Base-by-base conservation (phyloP, 92 coral and sea anemone genomes). In the Siderastrea siderea region DNA sequence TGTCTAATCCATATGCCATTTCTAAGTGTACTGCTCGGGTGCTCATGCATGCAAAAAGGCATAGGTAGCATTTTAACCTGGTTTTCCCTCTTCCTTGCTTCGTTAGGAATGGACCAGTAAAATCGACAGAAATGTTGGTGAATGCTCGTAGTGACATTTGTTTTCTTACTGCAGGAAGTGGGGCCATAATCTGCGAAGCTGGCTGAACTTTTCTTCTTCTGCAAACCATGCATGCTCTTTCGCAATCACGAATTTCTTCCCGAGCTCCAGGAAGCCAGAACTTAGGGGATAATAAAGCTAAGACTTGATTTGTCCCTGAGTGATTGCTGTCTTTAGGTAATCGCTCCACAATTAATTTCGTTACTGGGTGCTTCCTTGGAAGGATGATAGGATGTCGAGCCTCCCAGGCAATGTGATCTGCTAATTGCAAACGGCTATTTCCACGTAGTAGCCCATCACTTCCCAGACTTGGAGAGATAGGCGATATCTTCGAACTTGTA, bases 401-500 rank as follows among this genome's bases (percentile, higher is more conserved):
- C 6, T 82, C 79, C 76, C 83, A 79, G 50, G 90, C 58, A 19
- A 87, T 51, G 26, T 52, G 58, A n/a, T 86, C 84, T 46, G 85
- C 79, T 3, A 77, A 79, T 50, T 68, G 83, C 58, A 87, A 79
- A 71, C 90, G 90, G n/a, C 90, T 87, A 58, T 87, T 81, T 53
- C 65, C 66, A 48, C 69, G 68, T 63, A 63, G 43, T 15, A 3
- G 68, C 38, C 68, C 68, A 63, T 63, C 68, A 63, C 68, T 63
- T 15, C 68, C 68, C 7, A 63, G n/a, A 63, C 14, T 15, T 15
- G 68, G 47, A 51, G 62, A 51, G 62, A 51, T 75, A 48, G 58
- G 47, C 14, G 15, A 47, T n/a, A 47, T 52, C 58, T 71, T 71
- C 43, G 77, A 47, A 12, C 77, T n/a, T 71, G 54, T 4, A 16